Percentiles rank a stretch among this genome's conserved stretches.
phyloP scores from a whole-genome alignment of 1,140 invertebrate genomes.

The Camponotus vicinus region DNA sequence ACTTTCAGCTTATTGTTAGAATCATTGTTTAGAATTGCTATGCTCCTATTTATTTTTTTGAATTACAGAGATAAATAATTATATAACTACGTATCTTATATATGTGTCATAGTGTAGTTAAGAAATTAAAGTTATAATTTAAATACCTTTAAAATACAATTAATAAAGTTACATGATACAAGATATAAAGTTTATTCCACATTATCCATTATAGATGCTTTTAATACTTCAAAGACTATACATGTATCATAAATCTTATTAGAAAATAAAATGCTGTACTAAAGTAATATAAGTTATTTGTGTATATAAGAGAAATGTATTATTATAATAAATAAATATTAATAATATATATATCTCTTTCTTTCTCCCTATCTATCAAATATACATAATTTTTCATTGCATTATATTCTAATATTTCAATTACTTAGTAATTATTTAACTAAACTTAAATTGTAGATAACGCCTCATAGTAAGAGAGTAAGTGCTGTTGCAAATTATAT shows the following conservation, averaged over 20 bases:
- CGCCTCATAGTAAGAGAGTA: slow-evolving; percentile 67
- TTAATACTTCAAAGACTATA: slow-evolving; percentile 91
- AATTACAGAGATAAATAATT: no score
- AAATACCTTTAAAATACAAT: slow-evolving; percentile 77
- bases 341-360: background rate
- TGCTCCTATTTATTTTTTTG: no score
- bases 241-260: slow-evolving; percentile 89
- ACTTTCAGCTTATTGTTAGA: no score
- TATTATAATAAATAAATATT: slow-evolving; percentile 25
- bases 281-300: slow-evolving; percentile 74
- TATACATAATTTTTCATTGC: background rate
- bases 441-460: slow-evolving; percentile 59
- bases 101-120: background rate
- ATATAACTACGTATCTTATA: background rate
- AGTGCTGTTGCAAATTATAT: slow-evolving; percentile 82
- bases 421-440: background rate
- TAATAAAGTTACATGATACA: slow-evolving; percentile 84
- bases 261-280: slow-evolving; percentile 89
- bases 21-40: no score
- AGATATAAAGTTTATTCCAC: slow-evolving; percentile 87
- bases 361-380: background rate
- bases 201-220: slow-evolving; percentile 89
- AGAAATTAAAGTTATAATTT: background rate
- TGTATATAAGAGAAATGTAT: slow-evolving; percentile 22
- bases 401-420: slow-evolving; percentile 18